These are phyloP conservation scores for Hesperia comma DNA, from an alignment of 2,888 invertebrate species.

Conservation along the genomic window DNA sequence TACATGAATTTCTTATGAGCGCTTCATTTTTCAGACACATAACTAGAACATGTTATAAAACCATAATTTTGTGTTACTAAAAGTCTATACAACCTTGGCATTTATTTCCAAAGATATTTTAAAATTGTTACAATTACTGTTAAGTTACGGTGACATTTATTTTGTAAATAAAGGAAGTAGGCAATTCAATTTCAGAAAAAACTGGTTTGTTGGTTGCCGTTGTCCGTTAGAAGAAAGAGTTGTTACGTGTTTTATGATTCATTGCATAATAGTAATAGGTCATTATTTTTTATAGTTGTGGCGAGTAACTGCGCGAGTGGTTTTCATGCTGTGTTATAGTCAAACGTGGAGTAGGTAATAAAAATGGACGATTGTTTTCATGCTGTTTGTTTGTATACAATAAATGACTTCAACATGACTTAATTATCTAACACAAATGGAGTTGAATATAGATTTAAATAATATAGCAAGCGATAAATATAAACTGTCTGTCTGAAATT, in stretches of 20 bases:
- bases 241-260: conserved; percentile 13
- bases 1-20: too few species aligned
- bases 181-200: conserved; percentile 13
- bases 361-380: too few species aligned
- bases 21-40: too few species aligned
- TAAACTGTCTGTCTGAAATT: too few species aligned
- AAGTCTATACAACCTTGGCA: too few species aligned
- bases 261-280: conserved; percentile 26
- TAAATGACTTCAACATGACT: not conserved
- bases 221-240: conserved; percentile 17
- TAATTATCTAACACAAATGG: too few species aligned
- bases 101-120: too few species aligned
- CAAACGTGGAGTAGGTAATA: not conserved
- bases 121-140: not conserved
- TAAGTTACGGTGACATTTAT: not conserved
- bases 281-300: conserved; percentile 15
- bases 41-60: too few species aligned
- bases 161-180: not conserved
- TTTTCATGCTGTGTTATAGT: not conserved
- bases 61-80: too few species aligned
- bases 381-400: not conserved
- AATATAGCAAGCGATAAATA: too few species aligned
- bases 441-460: too few species aligned
- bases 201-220: conserved; percentile 4
- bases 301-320: not conserved